These are phyloP conservation scores for Podarcis cretensis DNA, from an alignment of 2,113 vertebrate species.

Conservation along the genomic window DNA sequence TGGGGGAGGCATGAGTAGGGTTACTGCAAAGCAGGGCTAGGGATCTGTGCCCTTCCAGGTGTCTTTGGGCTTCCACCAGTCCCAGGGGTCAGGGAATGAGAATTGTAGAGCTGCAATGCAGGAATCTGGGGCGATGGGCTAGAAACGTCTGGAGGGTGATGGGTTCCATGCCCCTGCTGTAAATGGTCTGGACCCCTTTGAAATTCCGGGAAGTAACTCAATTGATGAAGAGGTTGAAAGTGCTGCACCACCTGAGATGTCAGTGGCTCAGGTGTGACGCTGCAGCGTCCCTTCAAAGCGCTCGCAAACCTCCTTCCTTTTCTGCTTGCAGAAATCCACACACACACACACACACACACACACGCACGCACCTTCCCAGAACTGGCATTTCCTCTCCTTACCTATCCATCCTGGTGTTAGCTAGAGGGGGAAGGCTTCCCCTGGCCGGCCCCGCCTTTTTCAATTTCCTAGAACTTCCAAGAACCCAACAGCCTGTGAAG, in stretches of 20 bases:
- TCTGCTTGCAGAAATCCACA: background rate
- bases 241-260: background rate
- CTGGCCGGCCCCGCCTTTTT: constrained; percentile 3
- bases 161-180: background rate
- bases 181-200: background rate
- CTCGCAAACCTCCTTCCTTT: background rate
- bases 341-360: too few relatives aligned
- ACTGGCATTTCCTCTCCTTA: background rate
- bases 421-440: background rate
- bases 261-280: background rate
- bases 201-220: background rate
- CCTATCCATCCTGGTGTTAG: too few relatives aligned
- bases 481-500: constrained; percentile 9
- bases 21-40: background rate
- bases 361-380: background rate
- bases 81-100: too few relatives aligned
- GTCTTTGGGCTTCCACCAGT: background rate
- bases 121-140: background rate
- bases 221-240: background rate
- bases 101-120: too few relatives aligned
- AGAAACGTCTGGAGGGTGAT: background rate
- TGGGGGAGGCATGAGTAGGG: background rate
- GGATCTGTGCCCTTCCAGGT: background rate
- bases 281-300: background rate
- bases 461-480: constrained; percentile 22